A percentile compares a stretch with the other conserved stretches of the same genome.
phyloP scores from a whole-genome alignment of 2,797 vertebrate species.

The Rhynchotus rufescens region DNA sequence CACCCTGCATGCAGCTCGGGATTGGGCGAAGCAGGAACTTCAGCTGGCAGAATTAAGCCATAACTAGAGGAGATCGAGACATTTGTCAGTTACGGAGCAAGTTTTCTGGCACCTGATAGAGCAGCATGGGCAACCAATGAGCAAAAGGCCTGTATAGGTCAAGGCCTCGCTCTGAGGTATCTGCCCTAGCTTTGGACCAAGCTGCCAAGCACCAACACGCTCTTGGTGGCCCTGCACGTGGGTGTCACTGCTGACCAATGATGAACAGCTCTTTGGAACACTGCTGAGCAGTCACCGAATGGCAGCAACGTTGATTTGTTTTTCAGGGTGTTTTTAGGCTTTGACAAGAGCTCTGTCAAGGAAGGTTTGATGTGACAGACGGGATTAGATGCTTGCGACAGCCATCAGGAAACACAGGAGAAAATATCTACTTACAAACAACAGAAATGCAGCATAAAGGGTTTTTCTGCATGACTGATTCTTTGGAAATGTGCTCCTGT shows the following conservation, averaged over 20 bases:
- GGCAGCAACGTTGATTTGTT: neutral
- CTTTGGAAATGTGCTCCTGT: neutral
- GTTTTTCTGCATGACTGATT: accelerated
- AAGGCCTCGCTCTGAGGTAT: neutral
- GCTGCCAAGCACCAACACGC: neutral
- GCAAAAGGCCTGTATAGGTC: neutral
- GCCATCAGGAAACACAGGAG: neutral
- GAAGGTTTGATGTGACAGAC: neutral
- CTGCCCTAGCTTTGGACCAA: neutral
- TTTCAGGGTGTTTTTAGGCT: neutral
- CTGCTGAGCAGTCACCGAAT: neutral
- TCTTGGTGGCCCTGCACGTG: neutral
- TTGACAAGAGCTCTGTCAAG: neutral
- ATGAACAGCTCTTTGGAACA: neutral
- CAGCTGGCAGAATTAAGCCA: neutral
- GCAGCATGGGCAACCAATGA: neutral
- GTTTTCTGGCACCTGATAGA: neutral
- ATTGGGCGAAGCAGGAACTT: neutral
- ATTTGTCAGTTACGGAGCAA: neutral
- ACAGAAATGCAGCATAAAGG: neutral
- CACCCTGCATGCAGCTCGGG: too few species aligned
- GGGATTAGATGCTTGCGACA: neutral
- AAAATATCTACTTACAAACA: neutral
- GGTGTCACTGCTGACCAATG: neutral
- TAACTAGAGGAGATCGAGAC: neutral